phyloP scores from a whole-genome alignment of 92 coral and sea anemone species.

The Galaxea fascicularis region DNA sequence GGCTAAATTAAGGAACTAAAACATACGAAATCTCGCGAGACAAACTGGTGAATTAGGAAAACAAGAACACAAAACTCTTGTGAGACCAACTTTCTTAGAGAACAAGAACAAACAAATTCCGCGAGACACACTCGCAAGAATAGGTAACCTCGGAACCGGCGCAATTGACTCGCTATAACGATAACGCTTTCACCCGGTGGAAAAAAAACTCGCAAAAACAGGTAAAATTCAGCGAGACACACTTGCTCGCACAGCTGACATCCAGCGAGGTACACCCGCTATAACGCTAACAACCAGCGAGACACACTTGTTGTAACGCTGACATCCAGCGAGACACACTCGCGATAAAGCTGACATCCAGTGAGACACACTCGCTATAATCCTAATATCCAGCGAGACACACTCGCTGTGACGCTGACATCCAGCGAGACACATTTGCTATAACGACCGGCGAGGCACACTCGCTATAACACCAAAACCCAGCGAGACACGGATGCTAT shows the following conservation, averaged over 20 bases:
- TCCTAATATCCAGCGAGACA: background rate
- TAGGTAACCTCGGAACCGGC: background rate
- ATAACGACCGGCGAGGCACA: no score
- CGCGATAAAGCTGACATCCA: background rate
- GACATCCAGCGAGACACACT: constrained; percentile 1
- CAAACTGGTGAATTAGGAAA: no score
- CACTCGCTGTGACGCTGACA: background rate
- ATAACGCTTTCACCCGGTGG: background rate
- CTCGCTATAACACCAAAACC: background rate
- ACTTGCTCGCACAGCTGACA: background rate
- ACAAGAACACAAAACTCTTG: background rate
- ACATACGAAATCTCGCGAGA: no score
- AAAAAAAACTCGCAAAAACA: background rate
- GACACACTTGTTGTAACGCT: background rate
- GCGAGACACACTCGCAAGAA: background rate
- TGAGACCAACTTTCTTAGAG: background rate
- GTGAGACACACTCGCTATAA: background rate
- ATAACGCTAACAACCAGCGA: no score
- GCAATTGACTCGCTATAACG: background rate
- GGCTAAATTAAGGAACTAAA: background rate
- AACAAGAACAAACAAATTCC: background rate
- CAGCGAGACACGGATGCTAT: background rate
- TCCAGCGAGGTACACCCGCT: no score
- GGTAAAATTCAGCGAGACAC: background rate
- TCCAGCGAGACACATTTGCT: background rate